Evolutionary conservation across 2,113 vertebrate genomes (phyloP).

Genomic region (Agelaius phoeniceus): DNA sequence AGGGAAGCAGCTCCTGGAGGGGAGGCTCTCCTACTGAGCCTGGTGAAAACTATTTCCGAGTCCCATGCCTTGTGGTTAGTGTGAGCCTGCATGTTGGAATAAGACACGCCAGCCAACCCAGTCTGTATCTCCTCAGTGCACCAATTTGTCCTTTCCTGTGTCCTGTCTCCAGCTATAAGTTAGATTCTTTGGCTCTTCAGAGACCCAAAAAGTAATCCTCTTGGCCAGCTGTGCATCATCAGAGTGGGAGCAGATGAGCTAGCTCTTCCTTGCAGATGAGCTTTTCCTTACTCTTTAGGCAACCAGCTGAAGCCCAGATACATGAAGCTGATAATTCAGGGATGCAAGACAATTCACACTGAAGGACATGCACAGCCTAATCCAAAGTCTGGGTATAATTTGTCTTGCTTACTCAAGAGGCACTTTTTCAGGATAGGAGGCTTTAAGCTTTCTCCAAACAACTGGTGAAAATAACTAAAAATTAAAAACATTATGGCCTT

Average conservation of each 20-base stretch:
- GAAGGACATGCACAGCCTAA: not conserved
- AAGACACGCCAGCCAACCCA: not conserved
- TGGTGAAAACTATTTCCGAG: not conserved
- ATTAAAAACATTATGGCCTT: not conserved
- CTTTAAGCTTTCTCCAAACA: not conserved
- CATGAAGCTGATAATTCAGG: not conserved
- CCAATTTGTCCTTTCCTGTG: conserved; percentile 20
- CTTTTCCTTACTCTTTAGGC: not conserved
- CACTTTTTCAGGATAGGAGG: not conserved
- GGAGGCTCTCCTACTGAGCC: not conserved
- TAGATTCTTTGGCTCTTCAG: not conserved
- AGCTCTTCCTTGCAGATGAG: not conserved
- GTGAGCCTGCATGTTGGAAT: not conserved
- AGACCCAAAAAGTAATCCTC: not conserved
- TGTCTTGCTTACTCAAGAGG: not conserved
- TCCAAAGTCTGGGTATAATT: not conserved
- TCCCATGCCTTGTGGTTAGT: conserved; percentile 29
- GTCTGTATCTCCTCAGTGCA: conserved; percentile 5
- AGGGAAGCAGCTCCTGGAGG: not conserved
- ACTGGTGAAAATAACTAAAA: not conserved
- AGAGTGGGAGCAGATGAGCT: conserved; percentile 2
- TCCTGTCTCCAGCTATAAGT: not conserved
- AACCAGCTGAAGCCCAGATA: not conserved
- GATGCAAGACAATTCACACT: not conserved
- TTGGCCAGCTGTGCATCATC: conserved; percentile 33